A percentile compares a stretch with the other conserved stretches of the same genome.
Conservation (phyloP, 2,113 vertebrate genomes). For the Anguilla rostrata region DNA sequence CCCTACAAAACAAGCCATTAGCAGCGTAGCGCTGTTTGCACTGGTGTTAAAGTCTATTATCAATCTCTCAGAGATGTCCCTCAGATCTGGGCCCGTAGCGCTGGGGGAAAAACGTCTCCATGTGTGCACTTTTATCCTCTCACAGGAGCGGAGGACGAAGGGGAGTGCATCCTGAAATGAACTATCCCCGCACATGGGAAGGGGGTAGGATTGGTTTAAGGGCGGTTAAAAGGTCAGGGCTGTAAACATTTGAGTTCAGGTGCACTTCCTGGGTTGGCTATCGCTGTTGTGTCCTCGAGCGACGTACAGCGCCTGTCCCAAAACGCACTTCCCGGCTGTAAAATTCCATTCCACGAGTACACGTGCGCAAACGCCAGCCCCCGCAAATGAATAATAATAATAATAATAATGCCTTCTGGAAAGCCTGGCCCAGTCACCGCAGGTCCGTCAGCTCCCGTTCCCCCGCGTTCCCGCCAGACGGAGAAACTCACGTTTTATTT, state of each 20-base stretch:
- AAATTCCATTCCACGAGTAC: too few species aligned
- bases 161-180: not conserved
- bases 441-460: too few species aligned
- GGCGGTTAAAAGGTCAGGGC: too few species aligned
- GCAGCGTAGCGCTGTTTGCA: not conserved
- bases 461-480: too few species aligned
- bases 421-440: too few species aligned
- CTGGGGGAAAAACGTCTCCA: not conserved
- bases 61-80: not conserved
- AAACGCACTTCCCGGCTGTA: too few species aligned
- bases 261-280: not conserved
- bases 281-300: not conserved
- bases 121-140: not conserved
- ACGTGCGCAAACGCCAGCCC: too few species aligned
- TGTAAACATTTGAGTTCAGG: not conserved
- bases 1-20: conserved; percentile 11
- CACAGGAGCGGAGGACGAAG: not conserved
- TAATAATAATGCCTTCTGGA: too few species aligned
- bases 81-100: conserved; percentile 18
- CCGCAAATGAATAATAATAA: too few species aligned
- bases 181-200: not conserved
- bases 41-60: not conserved
- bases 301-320: not conserved
- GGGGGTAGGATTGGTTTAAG: too few species aligned
- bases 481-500: too few species aligned